phyloP scores from a whole-genome alignment of 2,113 vertebrate genomes.

The Argyrosomus japonicus region DNA sequence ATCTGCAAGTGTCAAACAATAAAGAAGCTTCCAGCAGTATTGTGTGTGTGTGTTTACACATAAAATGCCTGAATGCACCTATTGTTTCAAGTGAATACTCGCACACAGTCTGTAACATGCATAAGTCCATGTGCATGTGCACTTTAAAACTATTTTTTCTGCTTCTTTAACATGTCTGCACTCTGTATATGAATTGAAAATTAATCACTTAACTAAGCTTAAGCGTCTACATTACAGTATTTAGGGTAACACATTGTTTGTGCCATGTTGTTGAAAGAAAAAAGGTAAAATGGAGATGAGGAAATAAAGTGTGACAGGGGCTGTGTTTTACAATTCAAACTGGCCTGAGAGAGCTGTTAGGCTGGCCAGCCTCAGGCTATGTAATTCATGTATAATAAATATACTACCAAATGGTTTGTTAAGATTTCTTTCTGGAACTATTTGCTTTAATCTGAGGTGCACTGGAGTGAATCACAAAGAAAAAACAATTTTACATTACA shows the following conservation, averaged over 20 bases:
- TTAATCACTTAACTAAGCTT: background rate
- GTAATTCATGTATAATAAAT: constrained; percentile 64
- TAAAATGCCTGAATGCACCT: constrained; percentile 12
- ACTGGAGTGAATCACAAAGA: constrained; percentile 8
- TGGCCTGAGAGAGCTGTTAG: constrained; percentile 57
- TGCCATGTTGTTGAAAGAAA: constrained; percentile 12
- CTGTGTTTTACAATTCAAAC: constrained; percentile 71
- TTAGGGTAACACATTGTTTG: constrained; percentile 28
- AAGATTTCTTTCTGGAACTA: constrained; percentile 15
- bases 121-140: background rate
- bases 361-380: constrained; percentile 48
- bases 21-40: background rate
- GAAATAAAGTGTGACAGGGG: constrained; percentile 61
- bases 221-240: background rate
- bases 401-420: constrained; percentile 54
- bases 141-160: background rate
- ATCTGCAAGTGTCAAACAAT: background rate
- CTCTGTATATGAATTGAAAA: background rate
- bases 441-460: constrained; percentile 46
- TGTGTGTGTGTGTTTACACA: background rate
- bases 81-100: too few relatives aligned
- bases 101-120: background rate
- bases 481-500: constrained; percentile 9
- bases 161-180: background rate
- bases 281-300: constrained; percentile 9